These are phyloP conservation scores for Carapus acus DNA, from an alignment of 2,797 vertebrate genomes.

Conservation along the genomic window DNA sequence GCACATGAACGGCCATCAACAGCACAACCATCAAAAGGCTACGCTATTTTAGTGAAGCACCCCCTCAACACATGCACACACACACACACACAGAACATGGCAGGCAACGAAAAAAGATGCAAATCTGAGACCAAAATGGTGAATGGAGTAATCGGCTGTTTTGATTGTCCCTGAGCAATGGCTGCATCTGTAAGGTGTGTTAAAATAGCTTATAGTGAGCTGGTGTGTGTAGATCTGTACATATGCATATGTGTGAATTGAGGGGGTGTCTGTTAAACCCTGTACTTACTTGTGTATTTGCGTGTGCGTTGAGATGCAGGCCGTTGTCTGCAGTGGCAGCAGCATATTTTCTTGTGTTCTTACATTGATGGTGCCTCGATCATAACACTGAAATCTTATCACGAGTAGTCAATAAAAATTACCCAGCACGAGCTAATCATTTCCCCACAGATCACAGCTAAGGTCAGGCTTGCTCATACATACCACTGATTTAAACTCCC, in stretches of 20 bases:
- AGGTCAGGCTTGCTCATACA: neutral
- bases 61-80: neutral
- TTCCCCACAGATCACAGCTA: neutral
- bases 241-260: constrained; percentile 24
- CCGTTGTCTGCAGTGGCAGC: neutral
- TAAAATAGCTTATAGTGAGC: constrained; percentile 27
- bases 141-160: no score
- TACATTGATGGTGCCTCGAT: no score
- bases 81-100: neutral
- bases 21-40: neutral
- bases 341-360: constrained; percentile 3
- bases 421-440: neutral
- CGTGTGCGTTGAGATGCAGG: constrained; percentile 18
- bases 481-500: neutral
- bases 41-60: neutral
- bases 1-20: constrained; percentile 4
- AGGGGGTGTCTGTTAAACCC: constrained; percentile 40
- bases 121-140: no score
- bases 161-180: neutral
- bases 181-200: constrained; percentile 12
- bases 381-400: constrained; percentile 28
- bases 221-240: constrained; percentile 19
- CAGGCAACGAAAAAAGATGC: no score
- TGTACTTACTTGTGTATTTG: constrained; percentile 11
- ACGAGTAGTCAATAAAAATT: neutral